Evolutionary conservation across 2,888 invertebrate genomes (phyloP).

Genomic region (Leucophenga maculata): DNA sequence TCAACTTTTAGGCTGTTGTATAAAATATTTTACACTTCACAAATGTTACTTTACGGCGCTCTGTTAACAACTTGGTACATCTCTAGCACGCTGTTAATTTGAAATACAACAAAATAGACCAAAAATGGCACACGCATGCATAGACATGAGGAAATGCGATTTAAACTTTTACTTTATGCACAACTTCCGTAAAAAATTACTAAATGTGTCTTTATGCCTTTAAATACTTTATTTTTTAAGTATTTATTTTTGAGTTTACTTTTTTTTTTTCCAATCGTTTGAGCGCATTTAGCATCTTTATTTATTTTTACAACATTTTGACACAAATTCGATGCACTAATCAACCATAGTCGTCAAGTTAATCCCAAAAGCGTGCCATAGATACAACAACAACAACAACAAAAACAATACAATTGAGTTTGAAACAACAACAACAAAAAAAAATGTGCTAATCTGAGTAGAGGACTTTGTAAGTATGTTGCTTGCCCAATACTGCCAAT

Average conservation of each 20-base stretch:
- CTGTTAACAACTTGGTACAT: too few relatives aligned
- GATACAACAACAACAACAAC: background rate
- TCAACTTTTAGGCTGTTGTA: too few relatives aligned
- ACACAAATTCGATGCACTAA: slow-evolving; percentile 54
- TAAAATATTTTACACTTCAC: too few relatives aligned
- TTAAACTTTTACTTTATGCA: background rate
- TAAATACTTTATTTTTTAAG: background rate
- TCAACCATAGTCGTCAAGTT: background rate
- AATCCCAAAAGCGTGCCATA: background rate
- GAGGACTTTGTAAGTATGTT: slow-evolving; percentile 56
- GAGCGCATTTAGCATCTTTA: background rate
- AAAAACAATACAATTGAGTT: background rate
- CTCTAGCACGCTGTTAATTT: too few relatives aligned
- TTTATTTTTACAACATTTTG: slow-evolving; percentile 39
- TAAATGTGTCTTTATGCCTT: too few relatives aligned
- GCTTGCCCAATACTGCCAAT: slow-evolving; percentile 50
- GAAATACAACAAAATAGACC: too few relatives aligned
- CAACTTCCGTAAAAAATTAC: background rate
- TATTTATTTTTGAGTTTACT: slow-evolving; percentile 43
- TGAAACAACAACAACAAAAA: too few relatives aligned
- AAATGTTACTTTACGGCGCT: too few relatives aligned
- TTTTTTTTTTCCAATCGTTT: slow-evolving; percentile 50
- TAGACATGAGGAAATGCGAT: slow-evolving; percentile 7
- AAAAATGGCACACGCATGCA: slow-evolving; percentile 2
- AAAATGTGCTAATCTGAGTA: slow-evolving; percentile 61